Evolutionary conservation across 2,797 vertebrate species (phyloP), one percentile per base, ranked within the genome.

Genomic region (Pangasius djambal): DNA sequence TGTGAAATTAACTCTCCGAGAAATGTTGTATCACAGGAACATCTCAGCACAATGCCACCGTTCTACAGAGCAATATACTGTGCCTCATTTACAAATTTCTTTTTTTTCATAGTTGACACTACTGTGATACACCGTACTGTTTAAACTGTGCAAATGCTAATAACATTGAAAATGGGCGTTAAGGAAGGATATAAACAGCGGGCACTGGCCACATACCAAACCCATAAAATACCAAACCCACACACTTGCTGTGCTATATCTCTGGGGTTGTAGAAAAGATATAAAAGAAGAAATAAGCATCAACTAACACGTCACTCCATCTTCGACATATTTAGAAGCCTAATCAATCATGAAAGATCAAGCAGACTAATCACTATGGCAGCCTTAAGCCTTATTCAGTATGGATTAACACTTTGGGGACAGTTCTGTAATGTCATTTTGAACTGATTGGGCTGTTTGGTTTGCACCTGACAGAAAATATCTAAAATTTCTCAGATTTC

Each of bases 141-240:
- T 82, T 59, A 22, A 81, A 59, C 52, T 31, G n/a, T 37, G 75
- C 59, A 48, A 50, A 84, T 65, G 28, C 40, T n/a, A 50, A 50
- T 20, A 67, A 50, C 28, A 67, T 28, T 20, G 6, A 31, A 85
- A 69, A 31, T n/a, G 22, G 59, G 81, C 65, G 37, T 63, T n/a
- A 69, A 69, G 44, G 63, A 69, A 85, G 83, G 8, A 28, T 63
- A n/a, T 63, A 52, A 85, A 69, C 83, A 50, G 44, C 63, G 34
- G 83, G n/a, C n/a, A 20, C 4, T 69, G 83, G 61, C 83, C 4
- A 6, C 18, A 20, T 50, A 67, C 83, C 83, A 65, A 84, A n/a
- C 25, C 25, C 40, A 65, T n/a, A 50, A 83, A 63, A 67, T 34
- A 85, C 52, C 83, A 52, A 85, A 69, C 83, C 83, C 83, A 85